Base-by-base conservation (phyloP, 2,888 invertebrate genomes). In the Ferdinandea cuprea region DNA sequence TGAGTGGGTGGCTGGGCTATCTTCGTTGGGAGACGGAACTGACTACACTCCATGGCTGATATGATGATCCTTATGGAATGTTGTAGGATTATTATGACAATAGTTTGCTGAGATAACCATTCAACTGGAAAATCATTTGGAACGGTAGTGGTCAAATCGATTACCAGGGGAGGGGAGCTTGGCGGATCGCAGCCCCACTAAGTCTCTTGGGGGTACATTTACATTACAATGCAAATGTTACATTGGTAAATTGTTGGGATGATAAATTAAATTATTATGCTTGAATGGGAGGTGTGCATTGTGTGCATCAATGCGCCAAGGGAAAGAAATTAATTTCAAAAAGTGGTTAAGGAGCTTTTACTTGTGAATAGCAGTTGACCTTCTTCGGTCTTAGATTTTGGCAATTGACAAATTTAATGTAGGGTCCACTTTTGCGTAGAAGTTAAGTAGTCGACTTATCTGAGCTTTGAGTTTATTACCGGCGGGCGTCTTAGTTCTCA, bases 61-160 rank as follows among this genome's bases (percentile, higher is more conserved):
- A 72, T 30, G 59, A 77, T 66, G 19, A 66, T 77, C 56, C 56
- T 68, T 44, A 56, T 68, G 71, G 71, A 46, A 72, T 68, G 61
- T 66, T 59, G 69, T 30, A 72, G 68, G 63, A 73, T 72, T 78
- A 68, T 78, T 78, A 68, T 68, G 68, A 78, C 72, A 77, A 72
- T 56, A 63, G 50, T 58, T 68, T 76, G 71, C 54, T 32, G 54
- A 66, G 59, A 63, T 50, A 63, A 13, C 19, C 21, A 56, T 50
- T 73, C 63, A 54, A 52, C 9, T 73, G 58, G 83, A 78, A 78
- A 83, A 73, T 68, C 63, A 68, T 56, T 61, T 25, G 50, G 50
- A 72, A 83, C 21, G 25, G 46, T 58, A 37, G 8, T 25, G 50
- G 61, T 80, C 73, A 58, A 80, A 63, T 56, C 66, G 73, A 63